A percentile compares a stretch with the other conserved stretches of the same genome.
phyloP scores from a whole-genome alignment of 2,797 vertebrate genomes.

The Apogon hyalosoma region DNA sequence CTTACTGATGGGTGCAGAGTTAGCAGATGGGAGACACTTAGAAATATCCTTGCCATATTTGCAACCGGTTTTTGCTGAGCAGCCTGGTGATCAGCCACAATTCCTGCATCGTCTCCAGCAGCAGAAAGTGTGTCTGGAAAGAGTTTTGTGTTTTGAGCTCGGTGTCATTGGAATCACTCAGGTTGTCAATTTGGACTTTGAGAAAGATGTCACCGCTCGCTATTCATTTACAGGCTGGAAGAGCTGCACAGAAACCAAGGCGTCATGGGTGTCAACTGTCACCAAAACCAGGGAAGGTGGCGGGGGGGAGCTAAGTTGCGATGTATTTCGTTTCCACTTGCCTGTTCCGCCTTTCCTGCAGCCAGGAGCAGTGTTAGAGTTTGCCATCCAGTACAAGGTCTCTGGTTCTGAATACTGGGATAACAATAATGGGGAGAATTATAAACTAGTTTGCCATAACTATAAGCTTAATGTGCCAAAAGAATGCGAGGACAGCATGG shows the following conservation, averaged over 20 bases:
- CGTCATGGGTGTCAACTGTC: constrained; percentile 85
- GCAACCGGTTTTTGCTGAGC: constrained; percentile 89
- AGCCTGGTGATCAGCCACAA: constrained; percentile 85
- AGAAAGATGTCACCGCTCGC: constrained; percentile 89
- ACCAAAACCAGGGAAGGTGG: constrained; percentile 64
- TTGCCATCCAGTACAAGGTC: constrained; percentile 91
- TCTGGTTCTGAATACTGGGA: constrained; percentile 92
- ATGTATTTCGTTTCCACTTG: constrained; percentile 92
- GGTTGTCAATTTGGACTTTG: constrained; percentile 91
- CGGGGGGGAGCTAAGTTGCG: constrained; percentile 75
- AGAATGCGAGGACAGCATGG: constrained; percentile 95
- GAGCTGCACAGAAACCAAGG: constrained; percentile 85
- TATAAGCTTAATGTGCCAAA: constrained; percentile 91
- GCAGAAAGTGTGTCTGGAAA: constrained; percentile 91
- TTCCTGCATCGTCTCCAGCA: constrained; percentile 85
- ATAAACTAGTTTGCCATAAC: constrained; percentile 89
- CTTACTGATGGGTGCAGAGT: constrained; percentile 90
- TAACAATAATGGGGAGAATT: constrained; percentile 92
- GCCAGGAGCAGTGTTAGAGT: constrained; percentile 90
- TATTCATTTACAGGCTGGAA: constrained; percentile 95
- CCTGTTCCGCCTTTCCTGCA: constrained; percentile 92
- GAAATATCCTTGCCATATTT: constrained; percentile 89
- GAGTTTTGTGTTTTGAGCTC: constrained; percentile 90
- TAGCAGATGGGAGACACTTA: constrained; percentile 85
- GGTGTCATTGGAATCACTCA: constrained; percentile 91